phyloP scores from a whole-genome alignment of 1,140 invertebrate genomes.

The Tetramorium alpestre region DNA sequence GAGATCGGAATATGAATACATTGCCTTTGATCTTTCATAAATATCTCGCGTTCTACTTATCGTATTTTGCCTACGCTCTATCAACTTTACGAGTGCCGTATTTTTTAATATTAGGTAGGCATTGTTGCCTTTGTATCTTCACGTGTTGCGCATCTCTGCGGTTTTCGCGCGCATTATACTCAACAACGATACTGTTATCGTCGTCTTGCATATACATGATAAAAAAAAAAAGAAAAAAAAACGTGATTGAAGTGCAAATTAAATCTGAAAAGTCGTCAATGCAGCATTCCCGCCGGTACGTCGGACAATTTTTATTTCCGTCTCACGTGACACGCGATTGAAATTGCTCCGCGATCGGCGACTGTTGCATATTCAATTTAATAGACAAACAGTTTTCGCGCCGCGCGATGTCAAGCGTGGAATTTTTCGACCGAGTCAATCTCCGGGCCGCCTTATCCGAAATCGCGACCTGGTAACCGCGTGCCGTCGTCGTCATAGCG shows the following conservation, averaged over 20 bases:
- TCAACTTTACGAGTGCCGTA: no score
- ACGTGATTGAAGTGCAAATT: not conserved
- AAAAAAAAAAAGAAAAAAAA: not conserved
- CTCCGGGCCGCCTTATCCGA: not conserved
- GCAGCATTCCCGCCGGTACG: not conserved
- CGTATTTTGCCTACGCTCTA: no score
- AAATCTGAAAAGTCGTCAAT: not conserved
- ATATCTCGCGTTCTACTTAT: no score
- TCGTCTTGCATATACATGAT: no score
- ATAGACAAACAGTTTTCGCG: conserved; percentile 3
- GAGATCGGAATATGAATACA: no score
- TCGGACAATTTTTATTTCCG: not conserved
- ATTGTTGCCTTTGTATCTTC: no score
- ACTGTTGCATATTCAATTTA: not conserved
- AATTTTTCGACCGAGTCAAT: conserved; percentile 5
- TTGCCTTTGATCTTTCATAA: no score
- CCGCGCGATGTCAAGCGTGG: not conserved
- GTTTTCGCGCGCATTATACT: no score
- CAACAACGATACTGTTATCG: no score
- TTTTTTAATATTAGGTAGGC: no score
- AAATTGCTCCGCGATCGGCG: not conserved
- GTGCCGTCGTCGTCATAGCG: conserved; percentile 9
- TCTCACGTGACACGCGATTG: not conserved
- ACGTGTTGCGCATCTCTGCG: no score
- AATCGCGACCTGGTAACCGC: no score